Evolutionary conservation across 2,888 invertebrate species (phyloP).

Genomic region (Pammene fasciana): DNA sequence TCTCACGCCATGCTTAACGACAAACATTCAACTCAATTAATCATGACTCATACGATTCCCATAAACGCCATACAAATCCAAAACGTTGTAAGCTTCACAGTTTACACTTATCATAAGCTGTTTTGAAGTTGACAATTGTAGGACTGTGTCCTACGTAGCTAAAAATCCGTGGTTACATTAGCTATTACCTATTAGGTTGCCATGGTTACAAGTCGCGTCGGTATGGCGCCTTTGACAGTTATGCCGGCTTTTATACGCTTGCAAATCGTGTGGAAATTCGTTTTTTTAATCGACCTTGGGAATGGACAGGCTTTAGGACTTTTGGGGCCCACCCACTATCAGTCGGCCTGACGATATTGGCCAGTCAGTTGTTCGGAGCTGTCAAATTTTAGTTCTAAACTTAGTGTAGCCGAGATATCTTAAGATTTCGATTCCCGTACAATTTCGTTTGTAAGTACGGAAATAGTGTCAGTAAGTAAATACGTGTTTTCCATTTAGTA

Average conservation of each 20-base stretch:
- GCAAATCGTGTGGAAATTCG: not conserved
- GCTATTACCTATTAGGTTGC: constrained; percentile 54
- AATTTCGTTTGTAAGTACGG: too few relatives aligned
- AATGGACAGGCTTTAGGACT: too few relatives aligned
- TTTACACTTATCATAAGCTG: not conserved
- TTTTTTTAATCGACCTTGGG: not conserved
- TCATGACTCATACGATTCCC: constrained; percentile 34
- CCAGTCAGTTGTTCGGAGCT: too few relatives aligned
- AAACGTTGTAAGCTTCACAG: not conserved
- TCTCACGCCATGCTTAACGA: constrained; percentile 24
- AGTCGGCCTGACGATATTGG: too few relatives aligned
- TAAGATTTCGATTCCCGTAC: too few relatives aligned
- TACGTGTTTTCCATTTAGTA: too few relatives aligned
- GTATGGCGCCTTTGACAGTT: constrained; percentile 57
- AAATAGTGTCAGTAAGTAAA: too few relatives aligned
- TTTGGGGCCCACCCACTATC: too few relatives aligned
- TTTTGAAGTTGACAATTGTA: not conserved
- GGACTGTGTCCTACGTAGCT: constrained; percentile 13
- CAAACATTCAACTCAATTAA: constrained; percentile 19
- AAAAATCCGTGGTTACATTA: constrained; percentile 42
- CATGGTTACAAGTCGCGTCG: constrained; percentile 64
- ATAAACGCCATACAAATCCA: not conserved
- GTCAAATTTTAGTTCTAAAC: too few relatives aligned
- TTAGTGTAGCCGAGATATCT: too few relatives aligned
- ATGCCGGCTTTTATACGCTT: not conserved